Base-by-base conservation (phyloP, 2,888 invertebrate genomes). In the Sinodicranocentrus sp. region DNA sequence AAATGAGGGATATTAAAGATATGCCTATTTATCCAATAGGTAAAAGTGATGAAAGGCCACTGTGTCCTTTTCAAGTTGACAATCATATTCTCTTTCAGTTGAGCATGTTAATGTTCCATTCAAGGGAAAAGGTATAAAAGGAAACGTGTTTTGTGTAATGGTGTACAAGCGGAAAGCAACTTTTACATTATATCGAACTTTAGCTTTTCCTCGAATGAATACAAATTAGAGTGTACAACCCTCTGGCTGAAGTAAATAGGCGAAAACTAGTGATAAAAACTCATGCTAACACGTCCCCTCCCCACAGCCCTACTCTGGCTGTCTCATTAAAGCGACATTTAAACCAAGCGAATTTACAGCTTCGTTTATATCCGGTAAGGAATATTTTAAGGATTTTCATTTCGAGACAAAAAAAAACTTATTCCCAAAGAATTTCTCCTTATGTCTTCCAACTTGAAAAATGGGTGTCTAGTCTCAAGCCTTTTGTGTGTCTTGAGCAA, bases 321-420 rank as follows among this genome's bases (percentile, higher is more conserved):
- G 43, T 72, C 72, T 72, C 72, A 72, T 59, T 72, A 72, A 72
- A 28, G 72, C 72, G 52, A 39, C 59, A 72, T 72, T 72, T 59
- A 72, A 72, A 59, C 26, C 25, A 59, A 39, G 59, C 72, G 28
- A 72, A 72, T 59, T 72, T 72, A 39, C 72, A 72, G 43, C 52
- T 57, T 71, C 28, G 13, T 43, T 72, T 52, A 3, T 15, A 68
- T 5, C 21, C 13, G 33, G 5, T 44, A 44, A 44, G 33, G 21
- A 57, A 57, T 57, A 8, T 57, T 57, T 23, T 57, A 6, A 57
- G 57, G 57, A 57, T 57, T 57, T 57, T 57, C 23, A 39, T 48
- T 23, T 23, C 21, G n/a, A 57, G 57, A 21, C n/a, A 21, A 5
- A 21, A n/a, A n/a, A n/a, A 39, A 54, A 70, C 23, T 70, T 33